Conservation (phyloP, 2,888 invertebrate species). For the Apotomis capreana region DNA sequence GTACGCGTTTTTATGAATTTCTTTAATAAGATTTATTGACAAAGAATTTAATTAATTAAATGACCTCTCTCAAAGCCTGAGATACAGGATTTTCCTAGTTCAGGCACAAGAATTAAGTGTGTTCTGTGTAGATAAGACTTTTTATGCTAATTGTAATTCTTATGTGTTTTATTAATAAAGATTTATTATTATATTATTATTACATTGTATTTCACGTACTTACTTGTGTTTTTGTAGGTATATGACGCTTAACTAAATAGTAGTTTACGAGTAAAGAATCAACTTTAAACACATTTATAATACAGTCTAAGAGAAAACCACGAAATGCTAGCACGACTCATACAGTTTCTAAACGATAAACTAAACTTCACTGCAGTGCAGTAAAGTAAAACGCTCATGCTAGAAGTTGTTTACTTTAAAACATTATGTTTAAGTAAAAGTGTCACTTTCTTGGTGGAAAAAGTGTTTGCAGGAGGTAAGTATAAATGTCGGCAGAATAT, state of each 20-base stretch:
- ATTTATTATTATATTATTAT: too few species aligned
- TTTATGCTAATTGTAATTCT: too few species aligned
- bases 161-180: too few species aligned
- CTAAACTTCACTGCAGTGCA: slow-evolving; percentile 3
- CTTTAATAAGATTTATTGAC: too few species aligned
- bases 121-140: too few species aligned
- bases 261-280: background rate
- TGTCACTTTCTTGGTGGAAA: slow-evolving; percentile 35
- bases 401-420: slow-evolving; percentile 26
- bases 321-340: background rate
- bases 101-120: too few species aligned
- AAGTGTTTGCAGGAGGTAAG: background rate
- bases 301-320: slow-evolving; percentile 11
- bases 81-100: too few species aligned
- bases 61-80: too few species aligned
- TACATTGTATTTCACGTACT: background rate
- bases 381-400: slow-evolving; percentile 19
- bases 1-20: too few species aligned
- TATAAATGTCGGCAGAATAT: background rate
- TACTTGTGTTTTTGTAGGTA: slow-evolving; percentile 1
- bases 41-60: too few species aligned
- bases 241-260: background rate
- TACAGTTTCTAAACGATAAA: slow-evolving; percentile 18
- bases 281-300: background rate
- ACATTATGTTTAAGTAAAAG: slow-evolving; percentile 34